Evolutionary conservation across 35 echinoderm and acorn worm species (phyloP).

Genomic region (Holothuria glaberrima): DNA sequence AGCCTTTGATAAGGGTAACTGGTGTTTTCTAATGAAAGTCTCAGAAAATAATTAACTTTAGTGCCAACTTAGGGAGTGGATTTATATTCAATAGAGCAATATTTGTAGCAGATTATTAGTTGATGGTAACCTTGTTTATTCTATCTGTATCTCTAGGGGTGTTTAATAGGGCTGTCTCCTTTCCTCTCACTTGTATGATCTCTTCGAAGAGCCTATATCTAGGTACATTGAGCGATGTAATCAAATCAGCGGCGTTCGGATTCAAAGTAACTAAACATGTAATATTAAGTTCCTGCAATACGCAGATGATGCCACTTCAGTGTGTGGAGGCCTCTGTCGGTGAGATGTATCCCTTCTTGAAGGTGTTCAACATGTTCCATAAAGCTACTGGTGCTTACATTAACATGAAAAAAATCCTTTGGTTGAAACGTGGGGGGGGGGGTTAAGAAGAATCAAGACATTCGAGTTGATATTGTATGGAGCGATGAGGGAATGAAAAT

Average conservation of each 20-base stretch:
- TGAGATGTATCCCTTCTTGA: not conserved
- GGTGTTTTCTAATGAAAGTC: conserved; percentile 11
- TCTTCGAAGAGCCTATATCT: conserved; percentile 43
- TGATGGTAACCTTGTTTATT: not conserved
- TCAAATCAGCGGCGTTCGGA: conserved; percentile 23
- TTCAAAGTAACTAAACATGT: conserved; percentile 1
- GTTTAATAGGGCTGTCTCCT: conserved; percentile 57
- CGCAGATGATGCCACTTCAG: conserved; percentile 57
- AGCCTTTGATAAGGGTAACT: conserved; percentile 49
- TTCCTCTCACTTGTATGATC: conserved; percentile 53
- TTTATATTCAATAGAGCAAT: conserved; percentile 13
- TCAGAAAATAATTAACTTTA: conserved; percentile 22
- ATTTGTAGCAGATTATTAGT: conserved; percentile 4
- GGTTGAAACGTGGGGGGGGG: not conserved
- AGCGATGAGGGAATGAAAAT: not conserved
- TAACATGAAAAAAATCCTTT: conserved; percentile 6
- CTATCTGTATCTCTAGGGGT: conserved; percentile 19
- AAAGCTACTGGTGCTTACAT: conserved; percentile 19
- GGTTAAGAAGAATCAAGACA: not conserved
- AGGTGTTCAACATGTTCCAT: not conserved
- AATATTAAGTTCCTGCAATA: conserved; percentile 50
- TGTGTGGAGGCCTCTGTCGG: not conserved
- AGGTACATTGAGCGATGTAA: not conserved
- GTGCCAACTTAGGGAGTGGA: conserved; percentile 10
- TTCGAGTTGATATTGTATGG: not conserved